These are phyloP conservation scores for Eulemur albifrons DNA, from an alignment of 2,797 vertebrate species.

Conservation along the genomic window DNA sequence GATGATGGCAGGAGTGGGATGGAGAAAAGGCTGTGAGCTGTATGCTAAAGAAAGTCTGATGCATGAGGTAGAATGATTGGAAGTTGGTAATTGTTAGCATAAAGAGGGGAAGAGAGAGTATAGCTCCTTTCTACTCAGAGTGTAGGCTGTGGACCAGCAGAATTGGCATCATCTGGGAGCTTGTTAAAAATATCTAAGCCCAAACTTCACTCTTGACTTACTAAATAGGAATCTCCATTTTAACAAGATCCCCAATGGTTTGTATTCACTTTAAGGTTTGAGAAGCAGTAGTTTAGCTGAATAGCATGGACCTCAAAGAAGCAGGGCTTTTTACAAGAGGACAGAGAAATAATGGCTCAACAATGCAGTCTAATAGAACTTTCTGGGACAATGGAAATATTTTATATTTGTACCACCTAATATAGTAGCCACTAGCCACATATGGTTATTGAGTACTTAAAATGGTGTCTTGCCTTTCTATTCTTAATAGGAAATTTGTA, in stretches of 20 bases:
- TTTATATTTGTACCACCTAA: not conserved
- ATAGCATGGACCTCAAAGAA: not conserved
- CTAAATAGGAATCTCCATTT: not conserved
- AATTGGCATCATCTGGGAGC: not conserved
- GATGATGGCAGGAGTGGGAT: not conserved
- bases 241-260: not conserved
- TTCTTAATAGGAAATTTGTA: not conserved
- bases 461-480: not conserved
- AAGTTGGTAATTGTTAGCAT: not conserved
- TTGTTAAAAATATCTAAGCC: not conserved
- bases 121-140: not conserved
- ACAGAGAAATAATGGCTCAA: not conserved
- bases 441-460: not conserved
- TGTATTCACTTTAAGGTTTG: not conserved
- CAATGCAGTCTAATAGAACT: not conserved
- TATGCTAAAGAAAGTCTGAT: not conserved
- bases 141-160: not conserved
- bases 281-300: not conserved
- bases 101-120: not conserved
- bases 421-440: not conserved
- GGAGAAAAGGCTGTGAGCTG: not conserved
- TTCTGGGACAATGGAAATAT: not conserved
- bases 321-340: not conserved
- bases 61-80: not conserved
- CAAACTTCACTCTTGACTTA: not conserved